Base-by-base conservation (phyloP, 2,797 vertebrate species). In the Todus mexicanus region DNA sequence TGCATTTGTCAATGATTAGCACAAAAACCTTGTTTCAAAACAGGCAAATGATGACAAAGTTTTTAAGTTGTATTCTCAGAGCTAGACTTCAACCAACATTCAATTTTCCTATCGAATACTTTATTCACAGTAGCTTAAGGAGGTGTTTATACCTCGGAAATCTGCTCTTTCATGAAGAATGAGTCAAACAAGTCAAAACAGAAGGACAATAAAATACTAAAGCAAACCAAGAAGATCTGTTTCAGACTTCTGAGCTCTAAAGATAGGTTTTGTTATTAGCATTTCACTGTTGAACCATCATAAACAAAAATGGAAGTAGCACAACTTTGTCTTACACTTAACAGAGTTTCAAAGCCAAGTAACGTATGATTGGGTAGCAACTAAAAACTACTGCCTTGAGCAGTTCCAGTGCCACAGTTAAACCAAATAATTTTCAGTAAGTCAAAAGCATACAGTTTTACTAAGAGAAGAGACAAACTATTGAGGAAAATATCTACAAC, bases 1-100 rank as follows among this genome's bases (percentile, higher is more conserved):
- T 0, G 1, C 11, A n/a, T 25, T 35, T 56, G 31, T 15, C 53
- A 57, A n/a, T 1, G 2, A 61, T 31, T 12, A 65, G 25, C 43
- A 84, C 42, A 38, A 51, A 73, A 54, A 79, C 6, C n/a, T 64
- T 40, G 42, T 60, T 82, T 60, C 35, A 45, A 84, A 83, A 38
- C 40, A 66, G 10, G 26, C 23, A 56, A 65, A 43, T 0, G 7
- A 42, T 37, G 8, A 20, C 18, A 19, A 59, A 20, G 38, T 43
- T 60, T 76, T 48, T 8, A 65, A 71, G 59, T 40, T 56, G 14
- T 8, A 48, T 66, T 60, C 15, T 37, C 45, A 65, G 43, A 66
- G 33, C 65, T 81, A 29, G 56, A 48, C 27, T 43, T 16, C 18
- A 45, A 53, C 19, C 35, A 42, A 10, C 4, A 9, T 12, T 37